phyloP scores from a whole-genome alignment of 2,113 vertebrate species.

The Varanus salvator region DNA sequence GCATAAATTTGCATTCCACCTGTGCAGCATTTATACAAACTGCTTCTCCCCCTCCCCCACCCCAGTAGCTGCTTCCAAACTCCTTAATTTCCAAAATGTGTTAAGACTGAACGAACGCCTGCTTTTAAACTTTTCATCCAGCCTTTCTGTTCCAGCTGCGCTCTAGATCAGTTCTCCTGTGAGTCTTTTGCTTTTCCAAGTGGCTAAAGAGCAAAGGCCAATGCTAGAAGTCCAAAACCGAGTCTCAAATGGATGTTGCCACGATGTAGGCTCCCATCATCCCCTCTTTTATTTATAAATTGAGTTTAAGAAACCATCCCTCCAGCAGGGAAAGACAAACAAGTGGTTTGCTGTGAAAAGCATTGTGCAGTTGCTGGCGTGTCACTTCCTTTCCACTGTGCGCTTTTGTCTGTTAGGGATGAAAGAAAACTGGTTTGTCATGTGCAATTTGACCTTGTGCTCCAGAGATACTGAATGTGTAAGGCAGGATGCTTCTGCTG shows the following conservation, averaged over 20 bases:
- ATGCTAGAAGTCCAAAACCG: neutral
- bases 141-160: neutral
- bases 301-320: neutral
- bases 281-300: neutral
- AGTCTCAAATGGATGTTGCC: neutral
- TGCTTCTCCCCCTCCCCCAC: neutral
- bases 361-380: neutral
- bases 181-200: neutral
- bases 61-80: neutral
- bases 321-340: no score
- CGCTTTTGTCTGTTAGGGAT: neutral
- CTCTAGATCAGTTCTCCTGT: neutral
- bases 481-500: neutral
- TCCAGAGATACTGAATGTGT: neutral
- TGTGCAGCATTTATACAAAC: neutral
- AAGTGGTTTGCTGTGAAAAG: neutral
- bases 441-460: neutral
- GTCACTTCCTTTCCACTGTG: neutral
- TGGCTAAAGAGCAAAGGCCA: neutral
- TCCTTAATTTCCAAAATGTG: neutral
- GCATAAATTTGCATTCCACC: conserved; percentile 23
- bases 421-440: no score
- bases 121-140: neutral
- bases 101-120: neutral
- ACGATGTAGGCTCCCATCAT: neutral